Evolutionary conservation across 2,888 invertebrate species (phyloP).

Genomic region (Drosophila mettleri): DNA sequence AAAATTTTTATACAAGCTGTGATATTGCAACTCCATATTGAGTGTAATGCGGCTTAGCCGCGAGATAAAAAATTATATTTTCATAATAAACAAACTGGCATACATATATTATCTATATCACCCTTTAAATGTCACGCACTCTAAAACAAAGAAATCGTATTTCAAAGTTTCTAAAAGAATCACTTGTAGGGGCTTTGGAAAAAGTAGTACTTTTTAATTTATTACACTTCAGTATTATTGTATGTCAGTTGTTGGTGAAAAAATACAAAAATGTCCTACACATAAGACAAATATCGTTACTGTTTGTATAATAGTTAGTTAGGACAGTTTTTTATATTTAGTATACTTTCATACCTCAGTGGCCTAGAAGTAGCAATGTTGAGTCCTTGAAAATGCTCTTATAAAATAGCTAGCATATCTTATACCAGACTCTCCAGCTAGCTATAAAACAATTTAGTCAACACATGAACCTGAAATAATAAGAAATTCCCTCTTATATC

Average conservation of each 20-base stretch:
- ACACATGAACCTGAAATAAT: conserved; percentile 5
- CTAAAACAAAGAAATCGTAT: not conserved
- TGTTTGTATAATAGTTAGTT: not conserved
- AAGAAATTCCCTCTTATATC: not conserved
- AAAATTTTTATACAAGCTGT: not conserved
- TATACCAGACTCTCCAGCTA: not conserved
- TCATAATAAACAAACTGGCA: not conserved
- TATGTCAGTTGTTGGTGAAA: not conserved
- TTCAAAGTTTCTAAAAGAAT: too few species aligned
- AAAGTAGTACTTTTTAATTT: not conserved
- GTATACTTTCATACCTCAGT: not conserved
- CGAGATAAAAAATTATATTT: not conserved
- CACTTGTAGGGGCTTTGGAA: too few species aligned
- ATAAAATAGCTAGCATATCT: not conserved
- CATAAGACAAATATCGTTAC: not conserved
- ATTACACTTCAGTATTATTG: not conserved
- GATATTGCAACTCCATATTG: not conserved
- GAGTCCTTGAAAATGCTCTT: not conserved
- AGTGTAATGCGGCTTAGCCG: not conserved
- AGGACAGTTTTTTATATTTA: not conserved
- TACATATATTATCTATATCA: not conserved
- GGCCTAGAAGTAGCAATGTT: not conserved
- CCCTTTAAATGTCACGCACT: not conserved
- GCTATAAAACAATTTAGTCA: conserved; percentile 7
- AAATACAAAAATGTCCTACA: not conserved